Evolutionary conservation across 2,797 vertebrate genomes (phyloP), one percentile per base, ranked within the genome.

Genomic region (Alauda arvensis): DNA sequence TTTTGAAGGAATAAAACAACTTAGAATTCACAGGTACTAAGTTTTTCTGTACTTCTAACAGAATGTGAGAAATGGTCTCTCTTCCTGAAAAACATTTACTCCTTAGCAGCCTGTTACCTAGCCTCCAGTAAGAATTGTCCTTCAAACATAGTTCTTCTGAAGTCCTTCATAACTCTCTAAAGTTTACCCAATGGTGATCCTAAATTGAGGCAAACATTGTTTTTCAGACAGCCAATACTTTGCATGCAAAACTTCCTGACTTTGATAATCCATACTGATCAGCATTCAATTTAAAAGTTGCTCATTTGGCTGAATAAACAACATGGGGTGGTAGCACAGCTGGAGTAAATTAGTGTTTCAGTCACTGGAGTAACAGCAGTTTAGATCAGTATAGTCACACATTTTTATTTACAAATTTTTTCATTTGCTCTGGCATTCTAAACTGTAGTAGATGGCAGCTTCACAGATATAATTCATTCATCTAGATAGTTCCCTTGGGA

Each of bases 261-360:
- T 88, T 90, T 62, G 81, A 83, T 88, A 87, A 90, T 83, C 72
- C 48, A 69, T 78, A 52, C 40, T 71, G 74, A 72, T 29, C 52
- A 92, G 10, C 39, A 66, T 85, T 77, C 74, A 76, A 29, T 39
- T 49, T 78, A 62, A 80, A 48, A 77, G 60, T 78, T 89, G 67
- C 48, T 87, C 39, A 67, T 91, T 81, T 87, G 67, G 63, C 57
- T 83, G 77, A 88, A 91, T 76, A 90, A 87, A 85, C 66, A 67
- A 37, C 18, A 49, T 21, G 56, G 52, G 29, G 37, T 59, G 34
- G 37, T 80, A 63, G 48, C 74, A 92, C 79, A 87, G 60, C 45
- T 91, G 69, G 42, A 83, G 70, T 72, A 83, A 92, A 89, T 80
- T 19, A 66, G 9, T 33, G 20, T 80, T 93, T 93, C 70, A 67